phyloP scores from a whole-genome alignment of 2,113 vertebrate genomes.

The Anser brachyrhynchus region DNA sequence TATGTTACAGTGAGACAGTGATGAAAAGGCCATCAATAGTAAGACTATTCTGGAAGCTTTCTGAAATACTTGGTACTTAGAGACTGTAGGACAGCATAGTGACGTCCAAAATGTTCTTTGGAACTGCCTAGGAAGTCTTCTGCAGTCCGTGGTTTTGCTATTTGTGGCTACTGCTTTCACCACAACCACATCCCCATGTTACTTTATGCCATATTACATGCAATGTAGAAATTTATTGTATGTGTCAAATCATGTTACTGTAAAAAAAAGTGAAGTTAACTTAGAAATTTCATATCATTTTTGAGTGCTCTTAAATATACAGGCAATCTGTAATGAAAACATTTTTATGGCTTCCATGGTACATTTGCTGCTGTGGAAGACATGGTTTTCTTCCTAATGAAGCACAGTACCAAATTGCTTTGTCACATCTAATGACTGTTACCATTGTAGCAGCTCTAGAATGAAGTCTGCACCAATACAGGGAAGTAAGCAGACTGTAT shows the following conservation, averaged over 20 bases:
- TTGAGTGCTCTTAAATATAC: not conserved
- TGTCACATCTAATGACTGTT: not conserved
- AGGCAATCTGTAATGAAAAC: not conserved
- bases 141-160: not conserved
- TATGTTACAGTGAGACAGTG: not conserved
- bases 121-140: not conserved
- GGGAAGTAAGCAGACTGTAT: not conserved
- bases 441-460: not conserved
- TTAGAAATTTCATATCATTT: not conserved
- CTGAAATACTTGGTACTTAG: not conserved
- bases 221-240: not conserved
- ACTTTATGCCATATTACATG: not conserved
- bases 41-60: not conserved
- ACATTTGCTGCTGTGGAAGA: not conserved
- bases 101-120: not conserved
- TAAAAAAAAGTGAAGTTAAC: conserved; percentile 8
- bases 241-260: not conserved
- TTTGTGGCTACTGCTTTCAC: not conserved
- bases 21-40: not conserved
- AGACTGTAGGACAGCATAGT: not conserved
- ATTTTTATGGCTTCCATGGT: not conserved
- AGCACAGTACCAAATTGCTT: not conserved
- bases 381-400: not conserved
- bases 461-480: not conserved
- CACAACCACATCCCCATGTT: not conserved